These are phyloP conservation scores for Coptodon rendalli DNA, from an alignment of 2,113 vertebrate species.

Conservation along the genomic window DNA sequence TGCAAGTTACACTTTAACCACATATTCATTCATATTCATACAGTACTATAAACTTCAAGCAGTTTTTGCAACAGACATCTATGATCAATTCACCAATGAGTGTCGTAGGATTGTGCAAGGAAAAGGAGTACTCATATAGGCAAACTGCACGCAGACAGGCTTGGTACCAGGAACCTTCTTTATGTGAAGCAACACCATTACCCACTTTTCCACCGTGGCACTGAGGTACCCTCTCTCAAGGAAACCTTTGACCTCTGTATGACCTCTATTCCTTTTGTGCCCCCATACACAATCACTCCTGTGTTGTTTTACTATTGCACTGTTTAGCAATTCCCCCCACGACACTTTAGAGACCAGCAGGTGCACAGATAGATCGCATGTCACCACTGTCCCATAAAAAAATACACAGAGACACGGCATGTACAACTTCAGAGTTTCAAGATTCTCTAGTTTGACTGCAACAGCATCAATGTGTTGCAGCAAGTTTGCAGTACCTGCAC, in stretches of 20 bases:
- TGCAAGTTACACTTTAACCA: background rate
- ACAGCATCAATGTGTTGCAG: background rate
- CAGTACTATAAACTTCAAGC: background rate
- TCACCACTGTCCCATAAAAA: background rate
- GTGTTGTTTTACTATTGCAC: background rate
- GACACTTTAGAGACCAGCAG: background rate
- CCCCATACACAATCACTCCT: accelerated
- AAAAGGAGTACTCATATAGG: background rate
- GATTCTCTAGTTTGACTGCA: background rate
- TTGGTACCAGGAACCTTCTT: background rate
- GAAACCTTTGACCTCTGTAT: background rate
- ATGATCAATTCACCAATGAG: background rate
- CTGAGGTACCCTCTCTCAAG: background rate
- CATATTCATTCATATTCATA: background rate
- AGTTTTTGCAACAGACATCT: background rate
- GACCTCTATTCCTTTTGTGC: background rate
- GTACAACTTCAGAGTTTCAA: background rate
- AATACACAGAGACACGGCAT: background rate
- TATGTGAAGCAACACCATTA: background rate
- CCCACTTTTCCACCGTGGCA: background rate
- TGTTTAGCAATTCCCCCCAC: background rate
- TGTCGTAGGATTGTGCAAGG: background rate
- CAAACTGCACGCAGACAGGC: background rate
- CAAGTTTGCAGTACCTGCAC: background rate
- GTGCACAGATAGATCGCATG: background rate